Percentiles rank a stretch among this genome's conserved stretches.
phyloP scores from a whole-genome alignment of 2,797 vertebrate genomes.

The Melanotaenia parkinsoni region DNA sequence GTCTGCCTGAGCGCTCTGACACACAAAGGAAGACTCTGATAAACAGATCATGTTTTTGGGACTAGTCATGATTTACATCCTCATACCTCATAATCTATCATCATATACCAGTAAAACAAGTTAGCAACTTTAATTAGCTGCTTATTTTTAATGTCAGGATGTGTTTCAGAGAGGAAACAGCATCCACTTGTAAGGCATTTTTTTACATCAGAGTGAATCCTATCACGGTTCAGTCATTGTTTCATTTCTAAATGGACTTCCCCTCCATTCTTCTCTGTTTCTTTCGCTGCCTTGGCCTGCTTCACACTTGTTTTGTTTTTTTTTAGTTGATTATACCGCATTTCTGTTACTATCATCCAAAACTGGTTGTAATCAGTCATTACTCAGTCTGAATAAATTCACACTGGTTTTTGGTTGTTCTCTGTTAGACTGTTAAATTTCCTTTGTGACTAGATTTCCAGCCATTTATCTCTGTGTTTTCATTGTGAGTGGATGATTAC shows the following conservation, averaged over 20 bases:
- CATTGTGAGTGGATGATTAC: background rate
- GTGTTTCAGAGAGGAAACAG: background rate
- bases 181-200: background rate
- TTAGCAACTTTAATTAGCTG: background rate
- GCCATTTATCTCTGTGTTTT: background rate
- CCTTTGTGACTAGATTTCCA: background rate
- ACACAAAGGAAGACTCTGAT: background rate
- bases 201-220: background rate
- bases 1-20: background rate
- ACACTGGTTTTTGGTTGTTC: background rate
- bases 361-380: slow-evolving; percentile 5
- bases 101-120: background rate
- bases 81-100: background rate
- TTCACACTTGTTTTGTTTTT: background rate
- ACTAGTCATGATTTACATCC: background rate
- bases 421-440: background rate
- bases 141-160: background rate
- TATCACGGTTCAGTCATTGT: background rate
- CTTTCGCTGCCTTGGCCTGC: background rate
- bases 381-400: background rate
- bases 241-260: background rate
- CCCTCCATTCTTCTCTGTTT: background rate
- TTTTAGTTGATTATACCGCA: background rate
- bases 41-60: background rate
- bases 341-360: background rate